Evolutionary conservation across 92 coral and sea anemone genomes (phyloP).

Genomic region (Porites cylindrica): DNA sequence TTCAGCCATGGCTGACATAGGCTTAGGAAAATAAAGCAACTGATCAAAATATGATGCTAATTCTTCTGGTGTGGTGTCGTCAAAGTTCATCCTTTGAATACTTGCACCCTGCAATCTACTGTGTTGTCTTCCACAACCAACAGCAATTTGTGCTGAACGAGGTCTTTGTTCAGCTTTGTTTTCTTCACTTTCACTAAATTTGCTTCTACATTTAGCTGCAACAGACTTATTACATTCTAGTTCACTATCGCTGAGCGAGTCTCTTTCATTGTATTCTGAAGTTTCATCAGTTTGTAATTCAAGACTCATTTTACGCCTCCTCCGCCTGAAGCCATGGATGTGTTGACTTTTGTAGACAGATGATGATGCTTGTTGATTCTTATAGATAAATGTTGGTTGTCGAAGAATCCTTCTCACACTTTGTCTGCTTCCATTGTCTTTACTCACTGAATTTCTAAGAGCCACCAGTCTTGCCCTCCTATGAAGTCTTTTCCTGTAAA

Average conservation of each 20-base stretch:
- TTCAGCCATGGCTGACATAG: constrained; percentile 99
- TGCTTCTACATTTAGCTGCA: not conserved
- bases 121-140: constrained; percentile 92
- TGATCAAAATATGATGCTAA: constrained; percentile 98
- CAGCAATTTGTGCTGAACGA: constrained; percentile 23
- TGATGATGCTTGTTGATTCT: constrained; percentile 38
- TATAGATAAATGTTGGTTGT: constrained; percentile 88
- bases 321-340: constrained; percentile 11
- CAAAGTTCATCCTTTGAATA: constrained; percentile 80
- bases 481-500: constrained; percentile 64
- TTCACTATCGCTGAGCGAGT: constrained; percentile 49
- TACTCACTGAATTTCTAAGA: constrained; percentile 43
- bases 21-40: constrained; percentile 93
- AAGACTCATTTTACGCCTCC: constrained; percentile 29
- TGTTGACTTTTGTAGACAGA: constrained; percentile 13
- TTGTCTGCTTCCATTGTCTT: constrained; percentile 32
- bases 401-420: constrained; percentile 68
- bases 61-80: constrained; percentile 98
- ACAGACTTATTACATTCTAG: constrained; percentile 37
- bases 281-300: constrained; percentile 8
- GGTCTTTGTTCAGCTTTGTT: constrained; percentile 13
- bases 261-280: constrained; percentile 10
- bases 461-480: constrained; percentile 41
- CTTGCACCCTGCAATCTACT: constrained; percentile 75
- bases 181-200: constrained; percentile 10